Conservation (phyloP, 2,888 invertebrate species). For the Eupithecia exiguata region DNA sequence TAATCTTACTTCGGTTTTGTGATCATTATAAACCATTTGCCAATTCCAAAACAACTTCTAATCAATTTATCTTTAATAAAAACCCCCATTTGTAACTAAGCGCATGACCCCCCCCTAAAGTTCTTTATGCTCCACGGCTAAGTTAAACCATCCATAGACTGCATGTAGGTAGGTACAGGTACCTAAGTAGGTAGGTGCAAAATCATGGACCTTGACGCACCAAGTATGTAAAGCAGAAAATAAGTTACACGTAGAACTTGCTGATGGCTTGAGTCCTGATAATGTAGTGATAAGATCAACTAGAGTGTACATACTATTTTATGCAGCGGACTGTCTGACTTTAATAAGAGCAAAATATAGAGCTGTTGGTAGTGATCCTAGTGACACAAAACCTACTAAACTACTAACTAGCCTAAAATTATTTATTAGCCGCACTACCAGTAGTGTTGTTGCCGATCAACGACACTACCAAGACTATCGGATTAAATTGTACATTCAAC, state of each 20-base stretch:
- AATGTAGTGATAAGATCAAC: conserved; percentile 47
- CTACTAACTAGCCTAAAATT: too few species aligned
- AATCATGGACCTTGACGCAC: conserved; percentile 26
- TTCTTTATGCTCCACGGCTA: not conserved
- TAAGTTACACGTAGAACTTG: conserved; percentile 32
- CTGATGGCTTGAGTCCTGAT: conserved; percentile 40
- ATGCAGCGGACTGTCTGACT: not conserved
- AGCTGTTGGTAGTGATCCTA: too few species aligned
- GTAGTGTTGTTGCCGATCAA: too few species aligned
- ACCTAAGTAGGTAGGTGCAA: conserved; percentile 9
- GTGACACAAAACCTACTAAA: too few species aligned
- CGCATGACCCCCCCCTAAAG: not conserved
- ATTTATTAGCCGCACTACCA: too few species aligned
- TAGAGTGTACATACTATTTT: not conserved
- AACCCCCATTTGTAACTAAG: not conserved
- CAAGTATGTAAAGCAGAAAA: conserved; percentile 28
- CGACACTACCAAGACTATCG: too few species aligned
- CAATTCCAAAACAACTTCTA: not conserved
- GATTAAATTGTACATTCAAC: too few species aligned
- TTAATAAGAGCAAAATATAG: not conserved
- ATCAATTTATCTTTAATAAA: not conserved
- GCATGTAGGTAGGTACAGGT: not conserved
- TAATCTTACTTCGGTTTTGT: not conserved
- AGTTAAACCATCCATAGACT: not conserved
- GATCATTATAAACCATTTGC: too few species aligned